Conservation (phyloP, 1,140 invertebrate genomes). For the Orchesella cincta region DNA sequence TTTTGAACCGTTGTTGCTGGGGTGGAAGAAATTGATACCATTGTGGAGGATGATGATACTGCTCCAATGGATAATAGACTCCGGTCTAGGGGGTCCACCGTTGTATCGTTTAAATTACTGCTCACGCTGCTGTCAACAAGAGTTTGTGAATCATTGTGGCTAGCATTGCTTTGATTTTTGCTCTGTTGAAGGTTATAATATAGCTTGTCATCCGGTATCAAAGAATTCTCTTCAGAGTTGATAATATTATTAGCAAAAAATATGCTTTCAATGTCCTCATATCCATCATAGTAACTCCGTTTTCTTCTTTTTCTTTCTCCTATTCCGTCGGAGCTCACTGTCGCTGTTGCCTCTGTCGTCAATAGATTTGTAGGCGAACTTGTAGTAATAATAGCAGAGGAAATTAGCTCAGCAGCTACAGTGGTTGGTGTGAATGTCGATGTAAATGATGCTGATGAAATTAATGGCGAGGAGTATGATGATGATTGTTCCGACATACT, state of each 20-base stretch:
- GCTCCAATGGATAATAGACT: background rate
- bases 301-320: background rate
- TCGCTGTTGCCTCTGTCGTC: background rate
- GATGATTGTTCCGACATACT: no score
- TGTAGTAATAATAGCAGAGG: background rate
- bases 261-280: constrained; percentile 3
- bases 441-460: background rate
- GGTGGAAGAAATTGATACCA: background rate
- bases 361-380: background rate
- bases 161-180: constrained; percentile 2
- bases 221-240: constrained; percentile 5
- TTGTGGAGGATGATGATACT: background rate
- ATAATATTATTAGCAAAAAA: constrained; percentile 22
- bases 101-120: background rate
- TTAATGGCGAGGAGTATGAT: no score
- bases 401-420: background rate
- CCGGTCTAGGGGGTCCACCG: background rate
- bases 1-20: background rate
- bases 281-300: background rate
- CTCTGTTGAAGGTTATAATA: background rate
- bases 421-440: background rate
- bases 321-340: background rate
- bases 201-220: background rate
- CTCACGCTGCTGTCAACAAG: background rate
- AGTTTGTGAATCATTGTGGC: no score